Evolutionary conservation across 2,888 invertebrate genomes (phyloP).

Genomic region (Zaprionus bogoriensis): DNA sequence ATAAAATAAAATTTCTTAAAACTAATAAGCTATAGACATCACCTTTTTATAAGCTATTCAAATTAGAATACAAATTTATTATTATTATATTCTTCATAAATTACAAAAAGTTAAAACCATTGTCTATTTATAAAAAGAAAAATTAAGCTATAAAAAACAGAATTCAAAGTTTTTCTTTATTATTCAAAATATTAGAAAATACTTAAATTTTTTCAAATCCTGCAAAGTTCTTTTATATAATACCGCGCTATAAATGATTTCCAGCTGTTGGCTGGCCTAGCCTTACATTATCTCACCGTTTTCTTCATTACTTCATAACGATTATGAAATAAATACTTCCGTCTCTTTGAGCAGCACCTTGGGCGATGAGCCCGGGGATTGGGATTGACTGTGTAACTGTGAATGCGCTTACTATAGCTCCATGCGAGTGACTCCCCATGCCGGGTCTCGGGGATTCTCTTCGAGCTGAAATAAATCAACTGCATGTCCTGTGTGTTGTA

Average conservation of each 20-base stretch:
- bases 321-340: constrained; percentile 78
- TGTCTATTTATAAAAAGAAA: background rate
- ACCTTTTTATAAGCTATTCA: too few relatives aligned
- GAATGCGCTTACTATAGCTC: too few relatives aligned
- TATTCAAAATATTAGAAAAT: too few relatives aligned
- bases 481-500: constrained; percentile 64
- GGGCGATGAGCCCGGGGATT: constrained; percentile 16
- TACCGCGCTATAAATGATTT: constrained; percentile 25
- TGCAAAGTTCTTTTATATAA: background rate
- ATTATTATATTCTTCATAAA: too few relatives aligned
- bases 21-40: too few relatives aligned
- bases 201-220: background rate
- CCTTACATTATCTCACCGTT: constrained; percentile 11
- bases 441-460: constrained; percentile 53
- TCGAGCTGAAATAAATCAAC: constrained; percentile 64
- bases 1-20: too few relatives aligned
- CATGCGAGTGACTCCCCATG: constrained; percentile 4
- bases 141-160: too few relatives aligned
- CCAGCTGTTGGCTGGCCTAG: background rate
- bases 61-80: too few relatives aligned
- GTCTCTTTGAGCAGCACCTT: constrained; percentile 50
- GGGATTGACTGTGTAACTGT: background rate
- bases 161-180: too few relatives aligned
- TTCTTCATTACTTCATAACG: constrained; percentile 40
- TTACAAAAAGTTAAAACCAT: background rate